Base-by-base conservation (phyloP, 2,113 vertebrate genomes). In the Sclerurus mexicanus region DNA sequence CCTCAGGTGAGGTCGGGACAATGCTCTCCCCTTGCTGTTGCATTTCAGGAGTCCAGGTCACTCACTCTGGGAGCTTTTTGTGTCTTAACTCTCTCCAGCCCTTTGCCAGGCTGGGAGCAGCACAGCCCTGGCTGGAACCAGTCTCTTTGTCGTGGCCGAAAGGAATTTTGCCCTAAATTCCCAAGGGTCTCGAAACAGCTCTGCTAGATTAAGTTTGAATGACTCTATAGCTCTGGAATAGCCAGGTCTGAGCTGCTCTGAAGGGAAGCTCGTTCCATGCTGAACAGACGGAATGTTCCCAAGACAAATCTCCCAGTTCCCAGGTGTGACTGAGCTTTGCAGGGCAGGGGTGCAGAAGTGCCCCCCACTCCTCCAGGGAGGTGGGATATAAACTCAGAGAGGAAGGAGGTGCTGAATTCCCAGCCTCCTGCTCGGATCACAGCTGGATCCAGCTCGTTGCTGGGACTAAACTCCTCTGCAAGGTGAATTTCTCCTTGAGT, bases 401-500 rank as follows among this genome's bases (percentile, higher is more conserved):
- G 50, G 39, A 92, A 77, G 63, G 19, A 69, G 88, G 30, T 12
- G n/a, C 82, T 59, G 73, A 74, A 47, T 84, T 72, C 73, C 67
- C 92, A 86, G 25, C 59, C 56, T 74, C 44, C 66, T 74, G 59
- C 9, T 49, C 35, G 11, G 67, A 56, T 7, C 2, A 3, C 56
- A 72, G 92, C 89, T 90, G 93, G 86, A 73, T 78, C 60, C 84
- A 89, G 79, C 68, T 89, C 21, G 0, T 2, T 59, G 71, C 60
- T 4, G 23, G 87, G 47, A 23, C 28, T 40, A 22, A 90, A 50
- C 25, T 27, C 40, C 46, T 55, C 35, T 46, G 67, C 91, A 92
- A 94, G 95, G 87, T 78, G 93, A 96, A 37, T 49, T 87, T 92
- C 91, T 87, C 92, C 93, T 96, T 90, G 72, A 81, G 68, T 8